A percentile compares a stretch with the other conserved stretches of the same genome.
phyloP scores from a whole-genome alignment of 2,113 vertebrate genomes.

The Ictidomys tridecemlineatus region DNA sequence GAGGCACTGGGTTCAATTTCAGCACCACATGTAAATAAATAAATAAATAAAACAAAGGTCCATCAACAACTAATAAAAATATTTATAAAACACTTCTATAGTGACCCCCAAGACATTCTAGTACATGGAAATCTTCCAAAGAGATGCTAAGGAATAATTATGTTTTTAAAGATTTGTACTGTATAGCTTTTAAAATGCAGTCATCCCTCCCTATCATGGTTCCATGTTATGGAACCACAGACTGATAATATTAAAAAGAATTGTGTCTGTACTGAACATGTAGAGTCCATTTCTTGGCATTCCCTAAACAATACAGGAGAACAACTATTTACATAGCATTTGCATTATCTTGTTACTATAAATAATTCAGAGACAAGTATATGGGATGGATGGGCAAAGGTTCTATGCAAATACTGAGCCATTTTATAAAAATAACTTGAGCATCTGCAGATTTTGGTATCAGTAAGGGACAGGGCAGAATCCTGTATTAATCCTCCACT shows the following conservation, averaged over 20 bases:
- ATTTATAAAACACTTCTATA: no score
- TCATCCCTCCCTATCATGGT: no score
- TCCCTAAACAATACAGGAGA: not conserved
- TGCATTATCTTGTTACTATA: not conserved
- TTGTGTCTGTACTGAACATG: not conserved
- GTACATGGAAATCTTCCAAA: not conserved
- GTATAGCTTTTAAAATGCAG: not conserved
- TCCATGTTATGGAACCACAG: not conserved
- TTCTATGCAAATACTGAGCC: not conserved
- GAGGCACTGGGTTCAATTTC: no score
- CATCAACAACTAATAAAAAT: no score
- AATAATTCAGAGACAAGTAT: not conserved
- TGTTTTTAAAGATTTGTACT: slow-evolving; percentile 1
- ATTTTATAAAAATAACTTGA: not conserved
- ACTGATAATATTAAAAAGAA: not conserved
- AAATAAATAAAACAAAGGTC: no score
- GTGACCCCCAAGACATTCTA: not conserved
- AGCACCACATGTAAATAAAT: no score
- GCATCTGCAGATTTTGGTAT: not conserved
- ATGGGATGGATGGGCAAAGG: not conserved
- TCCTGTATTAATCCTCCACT: not conserved
- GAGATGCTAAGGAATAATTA: not conserved
- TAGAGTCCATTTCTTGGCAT: not conserved
- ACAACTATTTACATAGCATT: not conserved
- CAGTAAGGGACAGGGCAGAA: fast-evolving